Base-by-base conservation (phyloP, 2,888 invertebrate genomes). In the Plebejus melissa region DNA sequence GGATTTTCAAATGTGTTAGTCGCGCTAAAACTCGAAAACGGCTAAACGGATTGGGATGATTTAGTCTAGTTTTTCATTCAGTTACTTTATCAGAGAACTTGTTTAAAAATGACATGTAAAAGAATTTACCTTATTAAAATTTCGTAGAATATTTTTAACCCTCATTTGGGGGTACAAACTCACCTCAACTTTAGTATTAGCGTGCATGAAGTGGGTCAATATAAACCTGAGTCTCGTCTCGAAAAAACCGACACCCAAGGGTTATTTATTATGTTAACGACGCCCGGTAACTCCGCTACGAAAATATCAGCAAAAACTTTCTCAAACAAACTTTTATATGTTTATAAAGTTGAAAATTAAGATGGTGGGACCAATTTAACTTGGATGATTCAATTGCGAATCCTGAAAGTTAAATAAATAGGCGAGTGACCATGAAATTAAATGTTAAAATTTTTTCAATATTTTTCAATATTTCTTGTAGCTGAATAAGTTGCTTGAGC, bases 191-290 rank as follows among this genome's bases (percentile, higher is more conserved):
- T 60, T 4, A 28, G 32, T 65, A 16, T 65, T 36, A 65, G 32
- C 65, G 7, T 9, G 65, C 32, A 65, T 65, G 16, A 65, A 65
- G 32, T 65, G 32, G 65, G 65, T 36, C 5, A 65, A 65, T 65
- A 65, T 65, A 36, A 65, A 16, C 65, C 16, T 16, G 13, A 28
- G 60, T 60, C 60, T 60, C 60, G 9, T 60, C 65, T 65, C 65
- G 13, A 65, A 65, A 65, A 65, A 65, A 65, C 65, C 32, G 32
- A 13, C 65, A 65, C 65, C 65, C 65, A 36, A 32, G 65, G 65
- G 65, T 65, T 65, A 65, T 65, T 65, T 65, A 65, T 65, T 65
- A 65, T 65, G 65, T 36, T 65, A 65, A 65, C 32, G 65, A 65
- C 16, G 65, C 32, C 9, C 65, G 32, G 65, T 2, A 60, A 65